Percentiles rank a stretch among this genome's conserved stretches.
phyloP scores from a whole-genome alignment of 2,888 invertebrate genomes.

The Suillia variegata region DNA sequence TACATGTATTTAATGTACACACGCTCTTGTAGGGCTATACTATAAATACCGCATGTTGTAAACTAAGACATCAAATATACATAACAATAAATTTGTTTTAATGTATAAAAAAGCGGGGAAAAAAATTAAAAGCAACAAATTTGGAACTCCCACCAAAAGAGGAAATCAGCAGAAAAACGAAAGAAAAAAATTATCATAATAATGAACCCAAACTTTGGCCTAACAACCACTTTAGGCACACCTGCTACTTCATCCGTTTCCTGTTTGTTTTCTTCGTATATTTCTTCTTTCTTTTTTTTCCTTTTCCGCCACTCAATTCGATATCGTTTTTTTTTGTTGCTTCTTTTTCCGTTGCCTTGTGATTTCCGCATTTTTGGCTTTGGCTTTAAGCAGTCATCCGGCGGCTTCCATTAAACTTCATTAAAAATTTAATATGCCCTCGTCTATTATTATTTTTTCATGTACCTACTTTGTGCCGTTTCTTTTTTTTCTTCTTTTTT shows the following conservation, averaged over 20 bases:
- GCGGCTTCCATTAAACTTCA: constrained; percentile 59
- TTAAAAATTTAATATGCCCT: constrained; percentile 58
- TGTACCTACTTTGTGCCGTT: constrained; percentile 6
- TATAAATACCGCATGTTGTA: too few relatives aligned
- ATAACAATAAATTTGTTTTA: too few relatives aligned
- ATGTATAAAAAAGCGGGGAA: too few relatives aligned
- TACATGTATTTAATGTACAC: too few relatives aligned
- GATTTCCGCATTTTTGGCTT: constrained; percentile 20
- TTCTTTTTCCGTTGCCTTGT: constrained; percentile 15
- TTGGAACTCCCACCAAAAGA: too few relatives aligned
- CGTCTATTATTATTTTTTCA: constrained; percentile 32
- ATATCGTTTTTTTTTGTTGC: constrained; percentile 14
- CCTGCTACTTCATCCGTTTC: constrained; percentile 36
- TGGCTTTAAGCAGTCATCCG: constrained; percentile 52
- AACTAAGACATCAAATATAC: too few relatives aligned
- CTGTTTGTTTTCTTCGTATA: constrained; percentile 22
- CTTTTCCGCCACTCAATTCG: neutral
- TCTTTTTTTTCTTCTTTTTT: constrained; percentile 5
- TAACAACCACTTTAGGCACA: constrained; percentile 39
- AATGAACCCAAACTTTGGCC: constrained; percentile 13
- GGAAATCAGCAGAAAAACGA: too few relatives aligned
- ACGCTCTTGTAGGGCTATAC: too few relatives aligned
- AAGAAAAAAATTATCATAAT: neutral
- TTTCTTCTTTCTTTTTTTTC: neutral
- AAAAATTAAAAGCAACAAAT: too few relatives aligned